phyloP scores from a whole-genome alignment of 2,113 vertebrate species.

The Mormoops blainvillei region DNA sequence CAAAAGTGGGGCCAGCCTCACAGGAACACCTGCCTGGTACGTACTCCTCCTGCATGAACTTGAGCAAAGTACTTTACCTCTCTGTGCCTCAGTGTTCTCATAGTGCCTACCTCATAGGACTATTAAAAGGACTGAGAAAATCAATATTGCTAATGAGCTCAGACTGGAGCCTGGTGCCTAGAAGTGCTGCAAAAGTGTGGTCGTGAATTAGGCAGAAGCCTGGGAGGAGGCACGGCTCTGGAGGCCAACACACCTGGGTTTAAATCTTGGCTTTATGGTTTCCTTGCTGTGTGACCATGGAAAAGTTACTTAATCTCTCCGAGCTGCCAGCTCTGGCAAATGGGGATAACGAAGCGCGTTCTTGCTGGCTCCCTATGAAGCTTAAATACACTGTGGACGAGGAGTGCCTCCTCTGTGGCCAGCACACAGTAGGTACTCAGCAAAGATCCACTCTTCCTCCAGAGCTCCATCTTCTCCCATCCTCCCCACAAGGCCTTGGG shows the following conservation, averaged over 20 bases:
- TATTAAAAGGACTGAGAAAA: background rate
- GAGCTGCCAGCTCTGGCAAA: background rate
- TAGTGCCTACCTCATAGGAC: rapidly evolving
- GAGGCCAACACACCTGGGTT: background rate
- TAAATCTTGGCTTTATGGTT: background rate
- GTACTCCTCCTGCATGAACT: background rate
- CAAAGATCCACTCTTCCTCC: background rate
- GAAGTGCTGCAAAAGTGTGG: background rate
- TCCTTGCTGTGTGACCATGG: background rate
- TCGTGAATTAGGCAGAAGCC: background rate
- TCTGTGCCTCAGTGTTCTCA: background rate
- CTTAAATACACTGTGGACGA: background rate
- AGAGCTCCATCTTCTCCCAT: rapidly evolving
- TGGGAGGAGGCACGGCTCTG: background rate
- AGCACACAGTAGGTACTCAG: background rate
- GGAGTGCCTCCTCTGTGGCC: background rate
- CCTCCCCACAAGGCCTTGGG: background rate
- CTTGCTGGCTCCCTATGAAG: rapidly evolving
- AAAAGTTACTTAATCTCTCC: background rate
- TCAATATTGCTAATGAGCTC: background rate
- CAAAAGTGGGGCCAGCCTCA: background rate
- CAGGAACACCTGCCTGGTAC: background rate
- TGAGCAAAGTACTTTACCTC: background rate
- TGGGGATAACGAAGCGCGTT: background rate
- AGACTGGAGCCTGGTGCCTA: background rate